A percentile compares a stretch with the other conserved stretches of the same genome.
These are phyloP conservation scores for Rapana venosa DNA, from an alignment of 2,888 invertebrate species.

Conservation along the genomic window DNA sequence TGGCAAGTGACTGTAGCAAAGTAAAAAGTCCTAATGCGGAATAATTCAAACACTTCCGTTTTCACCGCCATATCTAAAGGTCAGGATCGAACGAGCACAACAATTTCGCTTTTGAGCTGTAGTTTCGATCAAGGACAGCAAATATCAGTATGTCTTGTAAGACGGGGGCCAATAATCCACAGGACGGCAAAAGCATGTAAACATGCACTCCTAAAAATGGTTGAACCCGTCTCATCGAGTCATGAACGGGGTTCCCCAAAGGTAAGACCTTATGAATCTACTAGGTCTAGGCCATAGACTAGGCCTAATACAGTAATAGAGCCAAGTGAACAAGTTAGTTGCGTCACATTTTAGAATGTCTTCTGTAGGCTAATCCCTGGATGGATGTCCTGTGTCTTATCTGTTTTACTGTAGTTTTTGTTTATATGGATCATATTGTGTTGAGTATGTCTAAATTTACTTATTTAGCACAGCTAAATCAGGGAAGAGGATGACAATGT, in stretches of 20 bases:
- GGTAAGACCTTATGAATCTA: neutral
- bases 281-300: no score
- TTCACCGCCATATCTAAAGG: slow-evolving; percentile 18
- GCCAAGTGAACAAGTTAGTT: neutral
- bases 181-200: neutral
- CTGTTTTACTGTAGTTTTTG: neutral
- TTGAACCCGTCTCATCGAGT: neutral
- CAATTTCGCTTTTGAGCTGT: neutral
- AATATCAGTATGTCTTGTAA: neutral
- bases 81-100: neutral
- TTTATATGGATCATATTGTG: neutral
- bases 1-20: no score
- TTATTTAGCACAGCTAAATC: no score
- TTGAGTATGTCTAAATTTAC: no score
- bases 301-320: no score
- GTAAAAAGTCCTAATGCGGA: neutral
- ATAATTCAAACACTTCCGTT: neutral
- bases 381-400: neutral
- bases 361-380: neutral
- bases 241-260: neutral
- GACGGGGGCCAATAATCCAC: neutral
- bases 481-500: neutral
- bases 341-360: neutral
- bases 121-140: neutral
- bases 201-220: neutral